Evolutionary conservation across 2,797 vertebrate species (phyloP).

Genomic region (Coluber constrictor): DNA sequence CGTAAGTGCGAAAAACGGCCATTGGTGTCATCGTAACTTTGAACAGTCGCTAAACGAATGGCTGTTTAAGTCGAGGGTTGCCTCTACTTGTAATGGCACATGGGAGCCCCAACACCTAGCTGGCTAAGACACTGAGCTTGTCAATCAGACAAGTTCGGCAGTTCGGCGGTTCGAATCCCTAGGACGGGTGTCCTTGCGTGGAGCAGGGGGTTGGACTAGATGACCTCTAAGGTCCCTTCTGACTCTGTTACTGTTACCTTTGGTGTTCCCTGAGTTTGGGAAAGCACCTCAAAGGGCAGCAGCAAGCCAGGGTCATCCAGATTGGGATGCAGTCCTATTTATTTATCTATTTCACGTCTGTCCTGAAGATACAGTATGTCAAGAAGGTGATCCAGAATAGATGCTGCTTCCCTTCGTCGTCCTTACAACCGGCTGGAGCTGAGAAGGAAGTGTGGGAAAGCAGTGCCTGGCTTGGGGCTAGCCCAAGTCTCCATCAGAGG

Average conservation of each 20-base stretch:
- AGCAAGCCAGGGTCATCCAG: not conserved
- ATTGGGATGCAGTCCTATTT: not conserved
- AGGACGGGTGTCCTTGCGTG: too few species aligned
- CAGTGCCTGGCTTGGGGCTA: not conserved
- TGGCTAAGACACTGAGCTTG: too few species aligned
- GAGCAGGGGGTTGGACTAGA: too few species aligned
- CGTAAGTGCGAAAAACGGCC: not conserved
- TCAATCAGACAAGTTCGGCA: too few species aligned
- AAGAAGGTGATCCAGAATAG: not conserved
- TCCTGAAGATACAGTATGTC: not conserved
- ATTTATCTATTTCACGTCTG: not conserved
- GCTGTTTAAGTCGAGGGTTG: not conserved
- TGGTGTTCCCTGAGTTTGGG: not conserved
- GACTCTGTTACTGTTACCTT: not conserved
- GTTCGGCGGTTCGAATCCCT: too few species aligned
- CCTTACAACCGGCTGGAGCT: not conserved
- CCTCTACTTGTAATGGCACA: not conserved
- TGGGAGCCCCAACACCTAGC: too few species aligned
- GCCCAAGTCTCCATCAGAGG: not conserved
- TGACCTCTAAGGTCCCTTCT: too few species aligned
- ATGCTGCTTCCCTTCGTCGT: not conserved
- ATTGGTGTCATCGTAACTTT: not conserved
- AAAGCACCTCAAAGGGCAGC: not conserved
- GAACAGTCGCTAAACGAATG: not conserved
- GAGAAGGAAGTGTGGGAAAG: not conserved